Conservation (phyloP, 2,888 invertebrate species). For the Drosophila antonietae region DNA sequence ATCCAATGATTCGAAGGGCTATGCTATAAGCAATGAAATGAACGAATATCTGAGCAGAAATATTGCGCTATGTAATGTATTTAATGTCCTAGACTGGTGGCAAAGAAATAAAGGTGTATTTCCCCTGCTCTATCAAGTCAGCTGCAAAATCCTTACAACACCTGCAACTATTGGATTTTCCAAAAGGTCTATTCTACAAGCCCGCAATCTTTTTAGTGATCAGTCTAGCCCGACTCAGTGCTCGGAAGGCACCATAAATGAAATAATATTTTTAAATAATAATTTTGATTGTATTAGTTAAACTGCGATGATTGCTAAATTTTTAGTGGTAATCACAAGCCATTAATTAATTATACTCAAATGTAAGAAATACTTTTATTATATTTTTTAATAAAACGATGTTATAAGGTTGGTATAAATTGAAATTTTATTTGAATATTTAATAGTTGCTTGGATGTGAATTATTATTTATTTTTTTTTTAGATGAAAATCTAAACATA, state of each 20-base stretch:
- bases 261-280: conserved; percentile 25
- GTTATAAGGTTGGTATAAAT: too few relatives aligned
- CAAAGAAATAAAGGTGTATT: conserved; percentile 16
- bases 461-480: background rate
- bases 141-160: conserved; percentile 26
- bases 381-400: too few relatives aligned
- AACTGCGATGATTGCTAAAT: background rate
- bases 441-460: too few relatives aligned
- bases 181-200: conserved; percentile 8
- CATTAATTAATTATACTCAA: too few relatives aligned
- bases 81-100: conserved; percentile 28
- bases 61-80: conserved; percentile 3
- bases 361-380: too few relatives aligned
- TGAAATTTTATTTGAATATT: too few relatives aligned
- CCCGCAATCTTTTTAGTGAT: conserved; percentile 6
- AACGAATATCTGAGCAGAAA: conserved; percentile 18
- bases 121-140: conserved; percentile 27
- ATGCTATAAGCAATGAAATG: conserved; percentile 22
- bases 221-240: background rate
- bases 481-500: background rate
- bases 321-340: too few relatives aligned
- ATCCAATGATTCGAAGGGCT: background rate
- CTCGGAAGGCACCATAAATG: conserved; percentile 5
- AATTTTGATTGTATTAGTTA: conserved; percentile 4
- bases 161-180: conserved; percentile 11